Conservation (phyloP, 1,140 invertebrate genomes). For the Bombus sibiricus region DNA sequence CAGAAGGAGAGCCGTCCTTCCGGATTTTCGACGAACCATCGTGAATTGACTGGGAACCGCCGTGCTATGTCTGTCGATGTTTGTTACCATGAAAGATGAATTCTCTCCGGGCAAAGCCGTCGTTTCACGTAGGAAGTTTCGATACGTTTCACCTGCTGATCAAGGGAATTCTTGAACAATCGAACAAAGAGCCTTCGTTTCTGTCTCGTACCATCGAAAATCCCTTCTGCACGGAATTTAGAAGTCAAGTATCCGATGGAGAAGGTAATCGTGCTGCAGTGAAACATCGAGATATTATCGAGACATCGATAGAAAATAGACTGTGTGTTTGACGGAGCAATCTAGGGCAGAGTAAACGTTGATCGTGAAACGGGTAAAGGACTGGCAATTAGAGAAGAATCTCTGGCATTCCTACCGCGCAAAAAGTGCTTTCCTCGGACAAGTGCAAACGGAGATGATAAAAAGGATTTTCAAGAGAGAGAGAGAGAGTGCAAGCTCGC, state of each 20-base stretch:
- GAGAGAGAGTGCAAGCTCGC: no score
- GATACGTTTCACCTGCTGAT: constrained; percentile 7
- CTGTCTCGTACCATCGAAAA: not conserved
- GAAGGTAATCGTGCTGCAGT: not conserved
- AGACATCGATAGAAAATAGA: not conserved
- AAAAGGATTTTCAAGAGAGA: not conserved
- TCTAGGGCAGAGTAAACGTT: not conserved
- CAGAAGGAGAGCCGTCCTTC: not conserved
- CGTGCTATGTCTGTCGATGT: not conserved
- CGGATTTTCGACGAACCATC: not conserved
- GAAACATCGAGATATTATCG: not conserved
- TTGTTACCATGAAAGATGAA: constrained; percentile 31
- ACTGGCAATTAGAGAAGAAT: not conserved
- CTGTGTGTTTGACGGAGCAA: no score
- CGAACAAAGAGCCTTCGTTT: not conserved
- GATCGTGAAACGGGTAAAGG: not conserved
- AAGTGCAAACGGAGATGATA: not conserved
- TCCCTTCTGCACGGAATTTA: constrained; percentile 12
- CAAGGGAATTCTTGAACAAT: constrained; percentile 26
- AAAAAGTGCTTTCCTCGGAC: not conserved
- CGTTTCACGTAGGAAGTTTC: constrained; percentile 20
- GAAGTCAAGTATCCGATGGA: not conserved
- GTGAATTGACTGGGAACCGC: not conserved
- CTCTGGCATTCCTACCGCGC: not conserved
- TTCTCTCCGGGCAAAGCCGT: not conserved